Base-by-base conservation (phyloP, 2,797 vertebrate genomes). In the Brachyrhaphis roseni region DNA sequence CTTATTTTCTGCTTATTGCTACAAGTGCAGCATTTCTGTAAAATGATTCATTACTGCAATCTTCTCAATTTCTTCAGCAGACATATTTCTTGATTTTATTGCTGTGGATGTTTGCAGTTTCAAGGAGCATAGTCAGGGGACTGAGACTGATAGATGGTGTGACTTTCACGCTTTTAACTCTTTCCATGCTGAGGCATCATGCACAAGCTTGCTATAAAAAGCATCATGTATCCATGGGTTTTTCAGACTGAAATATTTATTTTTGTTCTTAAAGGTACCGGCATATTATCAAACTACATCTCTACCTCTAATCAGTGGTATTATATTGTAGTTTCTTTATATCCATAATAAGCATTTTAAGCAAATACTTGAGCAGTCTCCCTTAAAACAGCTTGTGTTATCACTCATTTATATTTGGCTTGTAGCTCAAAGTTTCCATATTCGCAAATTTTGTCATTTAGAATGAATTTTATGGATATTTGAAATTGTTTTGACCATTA, bases 41-140 rank as follows among this genome's bases (percentile, higher is more conserved):
- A 45, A 72, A 46, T 72, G 68, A 72, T 46, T 72, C 43, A 72
- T 45, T 46, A 46, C 43, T 46, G 13, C 43, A 72, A 72, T 72
- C 41, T 72, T 72, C 43, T 71, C 68, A 45, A 71, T 46, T 71
- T 71, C 68, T 71, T 45, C 43, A 71, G n/a, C 23, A 71, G 43
- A 43, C 41, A 71, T 71, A 46, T 45, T 71, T 71, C 43, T 46
- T 71, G 26, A 28, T 71, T 71, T 71, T 71, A 71, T 71, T 71
- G 68, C 68, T 45, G 12, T 72, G 68, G 68, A 45, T 72, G n/a
- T 72, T 72, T 72, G 68, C 68, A 28, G 26, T 72, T 72, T 46
- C 68, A 72, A 45, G 43, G 68, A 72, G 68, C 13, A 2, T 45
- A 46, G 68, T 72, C 68, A 31, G n/a, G 68, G 68, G 68, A 46